A percentile compares a stretch with the other conserved stretches of the same genome.
Conservation (phyloP, 2,797 vertebrate species). For the Alauda arvensis region DNA sequence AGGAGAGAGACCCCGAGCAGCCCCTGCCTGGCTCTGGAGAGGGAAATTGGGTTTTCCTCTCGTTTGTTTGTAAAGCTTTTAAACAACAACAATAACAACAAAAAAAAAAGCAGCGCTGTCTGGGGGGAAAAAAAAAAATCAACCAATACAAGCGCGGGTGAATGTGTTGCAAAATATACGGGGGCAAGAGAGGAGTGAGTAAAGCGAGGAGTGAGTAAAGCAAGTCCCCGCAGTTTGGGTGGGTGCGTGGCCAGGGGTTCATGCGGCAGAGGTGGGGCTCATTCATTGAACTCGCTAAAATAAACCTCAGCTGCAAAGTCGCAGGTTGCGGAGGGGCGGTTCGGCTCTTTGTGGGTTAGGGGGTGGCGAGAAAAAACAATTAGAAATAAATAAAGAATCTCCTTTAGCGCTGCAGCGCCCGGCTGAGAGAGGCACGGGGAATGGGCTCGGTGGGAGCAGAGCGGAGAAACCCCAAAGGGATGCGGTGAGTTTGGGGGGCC, state of each 20-base stretch:
- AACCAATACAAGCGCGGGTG: rapidly evolving
- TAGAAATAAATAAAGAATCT: neutral
- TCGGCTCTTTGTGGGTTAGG: neutral
- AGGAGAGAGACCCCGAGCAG: neutral
- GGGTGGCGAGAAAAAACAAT: rapidly evolving
- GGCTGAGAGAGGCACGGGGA: neutral
- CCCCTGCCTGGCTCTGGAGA: neutral
- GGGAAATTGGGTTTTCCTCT: neutral
- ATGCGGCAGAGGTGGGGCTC: neutral
- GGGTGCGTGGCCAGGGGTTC: neutral
- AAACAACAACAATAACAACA: too few species aligned
- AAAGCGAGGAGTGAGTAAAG: neutral
- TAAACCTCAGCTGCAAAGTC: neutral
- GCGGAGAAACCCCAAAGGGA: neutral
- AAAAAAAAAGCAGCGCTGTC: neutral
- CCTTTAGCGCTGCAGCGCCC: neutral
- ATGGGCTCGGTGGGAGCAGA: neutral
- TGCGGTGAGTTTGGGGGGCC: neutral
- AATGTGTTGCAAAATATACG: neutral
- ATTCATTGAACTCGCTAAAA: neutral
- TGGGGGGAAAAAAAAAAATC: rapidly evolving
- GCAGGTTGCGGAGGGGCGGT: neutral
- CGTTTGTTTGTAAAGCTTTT: neutral
- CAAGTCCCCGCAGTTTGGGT: neutral
- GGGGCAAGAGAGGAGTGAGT: neutral